Percentiles rank a stretch among this genome's conserved stretches.
These are phyloP conservation scores for Entomobrya proxima DNA, from an alignment of 2,888 invertebrate species.

Conservation along the genomic window DNA sequence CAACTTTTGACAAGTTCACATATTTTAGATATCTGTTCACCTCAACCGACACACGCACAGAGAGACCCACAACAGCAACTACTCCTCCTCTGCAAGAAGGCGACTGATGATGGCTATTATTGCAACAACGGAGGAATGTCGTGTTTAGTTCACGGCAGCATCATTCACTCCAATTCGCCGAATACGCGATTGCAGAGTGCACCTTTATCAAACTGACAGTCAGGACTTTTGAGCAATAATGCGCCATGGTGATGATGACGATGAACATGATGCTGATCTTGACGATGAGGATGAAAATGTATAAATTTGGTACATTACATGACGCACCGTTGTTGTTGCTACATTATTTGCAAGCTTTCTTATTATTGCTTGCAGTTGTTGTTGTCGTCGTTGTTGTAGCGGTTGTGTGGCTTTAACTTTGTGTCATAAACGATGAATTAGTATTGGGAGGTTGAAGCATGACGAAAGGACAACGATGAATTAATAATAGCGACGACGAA, in stretches of 20 bases:
- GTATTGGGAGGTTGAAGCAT: conserved; percentile 33
- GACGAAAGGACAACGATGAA: conserved; percentile 36
- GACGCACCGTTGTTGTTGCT: background rate
- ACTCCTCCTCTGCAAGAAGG: background rate
- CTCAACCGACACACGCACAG: background rate
- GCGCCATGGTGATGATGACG: background rate
- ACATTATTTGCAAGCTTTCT: too few relatives aligned
- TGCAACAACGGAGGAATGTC: too few relatives aligned
- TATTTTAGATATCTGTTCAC: too few relatives aligned
- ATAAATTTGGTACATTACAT: background rate
- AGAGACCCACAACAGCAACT: background rate
- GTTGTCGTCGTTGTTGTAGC: background rate
- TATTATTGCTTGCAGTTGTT: too few relatives aligned
- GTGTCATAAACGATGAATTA: conserved; percentile 23
- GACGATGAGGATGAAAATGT: background rate
- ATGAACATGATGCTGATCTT: background rate
- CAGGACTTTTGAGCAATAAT: conserved; percentile 38
- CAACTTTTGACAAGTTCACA: too few relatives aligned
- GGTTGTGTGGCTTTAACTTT: background rate
- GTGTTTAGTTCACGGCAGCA: background rate
- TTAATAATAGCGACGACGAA: conserved; percentile 42
- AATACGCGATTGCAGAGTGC: background rate
- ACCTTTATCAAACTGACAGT: conserved; percentile 32
- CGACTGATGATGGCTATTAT: too few relatives aligned
- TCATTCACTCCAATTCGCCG: conserved; percentile 22